Conservation (phyloP, 2,113 vertebrate species). For the Corythaeola cristata region DNA sequence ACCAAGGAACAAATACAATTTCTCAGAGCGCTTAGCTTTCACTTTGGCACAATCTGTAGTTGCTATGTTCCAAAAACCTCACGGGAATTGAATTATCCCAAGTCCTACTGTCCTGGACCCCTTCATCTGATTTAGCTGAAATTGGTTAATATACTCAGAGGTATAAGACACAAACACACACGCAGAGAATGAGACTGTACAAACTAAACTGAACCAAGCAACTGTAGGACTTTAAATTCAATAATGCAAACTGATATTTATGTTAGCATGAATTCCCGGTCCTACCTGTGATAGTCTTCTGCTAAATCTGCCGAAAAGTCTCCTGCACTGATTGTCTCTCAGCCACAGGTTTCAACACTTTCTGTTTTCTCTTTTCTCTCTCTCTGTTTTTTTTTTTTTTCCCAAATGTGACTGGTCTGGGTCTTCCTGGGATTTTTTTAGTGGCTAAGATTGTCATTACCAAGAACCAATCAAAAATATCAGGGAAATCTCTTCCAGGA, state of each 20-base stretch:
- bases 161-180: neutral
- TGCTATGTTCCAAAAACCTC: neutral
- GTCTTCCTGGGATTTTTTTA: neutral
- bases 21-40: conserved; percentile 36
- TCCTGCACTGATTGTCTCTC: neutral
- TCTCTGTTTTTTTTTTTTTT: neutral
- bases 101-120: neutral
- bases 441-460: neutral
- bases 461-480: neutral
- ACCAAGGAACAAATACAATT: conserved; percentile 25
- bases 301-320: neutral
- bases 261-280: neutral
- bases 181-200: neutral
- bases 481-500: neutral
- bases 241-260: neutral
- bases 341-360: neutral
- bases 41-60: conserved; percentile 22
- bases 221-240: neutral
- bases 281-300: neutral
- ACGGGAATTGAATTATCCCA: conserved; percentile 40
- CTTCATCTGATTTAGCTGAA: conserved; percentile 17
- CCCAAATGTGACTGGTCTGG: neutral
- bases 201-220: neutral
- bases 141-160: neutral
- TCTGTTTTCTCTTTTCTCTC: neutral